Conservation (phyloP, 2,797 vertebrate genomes). For the Spheniscus humboldti region DNA sequence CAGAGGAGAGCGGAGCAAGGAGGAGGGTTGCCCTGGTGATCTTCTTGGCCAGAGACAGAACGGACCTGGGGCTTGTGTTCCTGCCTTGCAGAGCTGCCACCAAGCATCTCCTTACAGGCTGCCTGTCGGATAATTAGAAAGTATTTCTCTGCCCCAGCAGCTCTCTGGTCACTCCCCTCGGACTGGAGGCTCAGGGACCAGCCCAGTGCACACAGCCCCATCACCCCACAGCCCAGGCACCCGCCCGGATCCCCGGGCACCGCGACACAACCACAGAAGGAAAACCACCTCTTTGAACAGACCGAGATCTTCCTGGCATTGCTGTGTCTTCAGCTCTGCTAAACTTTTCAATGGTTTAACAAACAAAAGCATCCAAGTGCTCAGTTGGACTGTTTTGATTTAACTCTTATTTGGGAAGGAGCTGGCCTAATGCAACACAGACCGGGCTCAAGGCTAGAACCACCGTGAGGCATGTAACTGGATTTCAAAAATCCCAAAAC, state of each 20-base stretch:
- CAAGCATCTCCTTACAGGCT: neutral
- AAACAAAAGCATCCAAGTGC: neutral
- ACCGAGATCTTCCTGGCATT: neutral
- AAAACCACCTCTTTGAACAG: neutral
- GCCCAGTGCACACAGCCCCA: rapidly evolving
- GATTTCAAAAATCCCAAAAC: neutral
- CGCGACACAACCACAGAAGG: neutral
- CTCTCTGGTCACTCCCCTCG: no score
- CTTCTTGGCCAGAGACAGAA: neutral
- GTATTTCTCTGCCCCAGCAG: neutral
- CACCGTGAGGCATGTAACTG: neutral
- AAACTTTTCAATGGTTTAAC: neutral
- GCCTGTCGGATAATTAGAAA: neutral
- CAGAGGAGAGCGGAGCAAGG: neutral
- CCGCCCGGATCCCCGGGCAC: rapidly evolving
- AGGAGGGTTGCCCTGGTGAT: neutral
- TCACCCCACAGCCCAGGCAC: neutral
- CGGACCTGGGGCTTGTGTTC: neutral
- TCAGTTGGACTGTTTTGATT: neutral
- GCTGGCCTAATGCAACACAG: neutral
- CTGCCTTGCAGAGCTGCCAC: neutral
- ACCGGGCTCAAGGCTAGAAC: neutral
- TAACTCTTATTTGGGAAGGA: neutral
- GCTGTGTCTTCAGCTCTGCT: neutral
- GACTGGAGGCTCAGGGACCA: neutral